A percentile compares a stretch with the other conserved stretches of the same genome.
Evolutionary conservation across 92 coral and sea anemone species (phyloP).

Genomic region (Zoanthus sociatus): DNA sequence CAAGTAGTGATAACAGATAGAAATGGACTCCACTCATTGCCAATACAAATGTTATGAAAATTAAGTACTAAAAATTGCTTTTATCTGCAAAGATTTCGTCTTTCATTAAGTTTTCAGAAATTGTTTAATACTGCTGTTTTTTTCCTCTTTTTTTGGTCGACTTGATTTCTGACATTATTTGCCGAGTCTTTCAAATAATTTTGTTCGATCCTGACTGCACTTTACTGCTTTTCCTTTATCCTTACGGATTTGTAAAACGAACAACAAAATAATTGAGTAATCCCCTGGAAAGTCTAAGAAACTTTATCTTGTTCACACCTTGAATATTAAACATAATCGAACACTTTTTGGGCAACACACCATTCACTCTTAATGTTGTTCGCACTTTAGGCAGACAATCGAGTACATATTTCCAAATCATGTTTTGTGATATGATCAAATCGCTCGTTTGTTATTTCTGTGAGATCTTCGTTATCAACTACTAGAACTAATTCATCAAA

Average conservation of each 20-base stretch:
- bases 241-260: neutral
- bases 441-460: slow-evolving; percentile 4
- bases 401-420: neutral
- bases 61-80: too few species aligned
- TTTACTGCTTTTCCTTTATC: slow-evolving; percentile 7
- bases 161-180: neutral
- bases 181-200: neutral
- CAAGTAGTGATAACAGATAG: too few species aligned
- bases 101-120: too few species aligned
- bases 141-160: neutral
- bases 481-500: neutral
- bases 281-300: neutral
- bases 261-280: neutral
- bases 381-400: neutral
- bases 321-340: neutral
- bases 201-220: neutral
- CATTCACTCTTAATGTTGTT: neutral
- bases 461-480: slow-evolving; percentile 11
- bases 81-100: too few species aligned
- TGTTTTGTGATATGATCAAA: slow-evolving; percentile 3
- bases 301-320: slow-evolving; percentile 12
- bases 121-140: too few species aligned
- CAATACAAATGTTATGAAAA: too few species aligned
- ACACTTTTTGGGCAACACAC: neutral
- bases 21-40: too few species aligned